Evolutionary conservation across 2,797 vertebrate genomes (phyloP).

Genomic region (Myripristis jacobus): DNA sequence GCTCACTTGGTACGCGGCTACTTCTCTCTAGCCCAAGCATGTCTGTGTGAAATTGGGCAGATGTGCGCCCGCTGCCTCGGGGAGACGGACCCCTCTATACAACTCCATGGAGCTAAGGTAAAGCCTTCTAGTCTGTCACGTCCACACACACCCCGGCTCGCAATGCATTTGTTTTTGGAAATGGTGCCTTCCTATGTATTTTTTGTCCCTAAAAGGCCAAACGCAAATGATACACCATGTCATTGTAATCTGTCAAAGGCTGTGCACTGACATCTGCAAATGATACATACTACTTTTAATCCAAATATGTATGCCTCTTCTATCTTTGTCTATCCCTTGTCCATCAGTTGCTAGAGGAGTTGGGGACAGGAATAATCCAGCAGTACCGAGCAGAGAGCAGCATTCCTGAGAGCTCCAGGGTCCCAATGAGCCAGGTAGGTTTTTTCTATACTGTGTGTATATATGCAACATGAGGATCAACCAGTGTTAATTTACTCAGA

Average conservation of each 20-base stretch:
- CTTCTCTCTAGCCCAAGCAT: slow-evolving; percentile 86
- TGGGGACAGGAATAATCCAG: slow-evolving; percentile 92
- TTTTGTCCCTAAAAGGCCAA: no score
- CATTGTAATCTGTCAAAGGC: not conserved
- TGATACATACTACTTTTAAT: no score
- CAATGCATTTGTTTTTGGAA: not conserved
- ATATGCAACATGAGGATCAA: not conserved
- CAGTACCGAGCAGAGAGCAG: slow-evolving; percentile 89
- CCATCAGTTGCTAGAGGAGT: slow-evolving; percentile 91
- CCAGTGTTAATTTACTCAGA: not conserved
- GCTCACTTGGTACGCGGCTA: slow-evolving; percentile 93
- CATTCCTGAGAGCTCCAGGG: slow-evolving; percentile 74
- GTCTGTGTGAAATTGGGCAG: slow-evolving; percentile 89
- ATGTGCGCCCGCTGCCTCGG: slow-evolving; percentile 91
- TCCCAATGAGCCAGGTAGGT: slow-evolving; percentile 86
- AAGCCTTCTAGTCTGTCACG: not conserved
- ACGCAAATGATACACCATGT: not conserved
- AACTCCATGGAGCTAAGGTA: slow-evolving; percentile 96
- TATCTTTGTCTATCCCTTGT: not conserved
- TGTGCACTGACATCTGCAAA: not conserved
- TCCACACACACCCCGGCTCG: not conserved
- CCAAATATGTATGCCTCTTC: not conserved
- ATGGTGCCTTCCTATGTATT: not conserved
- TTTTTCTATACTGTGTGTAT: not conserved
- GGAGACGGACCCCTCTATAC: slow-evolving; percentile 90